phyloP scores from a whole-genome alignment of 2,888 invertebrate species.

The Amiota minor region DNA sequence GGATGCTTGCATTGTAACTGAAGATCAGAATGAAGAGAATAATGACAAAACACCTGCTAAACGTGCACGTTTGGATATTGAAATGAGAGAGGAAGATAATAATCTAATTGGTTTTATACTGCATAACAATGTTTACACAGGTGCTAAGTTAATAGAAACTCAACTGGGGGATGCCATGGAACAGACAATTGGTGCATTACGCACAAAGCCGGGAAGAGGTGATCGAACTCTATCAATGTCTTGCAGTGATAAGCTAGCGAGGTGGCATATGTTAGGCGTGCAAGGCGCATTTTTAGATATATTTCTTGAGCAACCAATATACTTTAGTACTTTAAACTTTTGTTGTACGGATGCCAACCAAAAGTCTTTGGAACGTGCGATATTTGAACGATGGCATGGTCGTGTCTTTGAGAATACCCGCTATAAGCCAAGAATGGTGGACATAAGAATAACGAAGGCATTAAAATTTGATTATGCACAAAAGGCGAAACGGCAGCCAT shows the following conservation, averaged over 20 bases:
- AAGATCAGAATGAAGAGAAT: background rate
- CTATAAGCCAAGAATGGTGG: constrained; percentile 59
- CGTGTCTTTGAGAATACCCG: constrained; percentile 38
- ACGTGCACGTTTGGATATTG: constrained; percentile 40
- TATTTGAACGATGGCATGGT: constrained; percentile 72
- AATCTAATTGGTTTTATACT: constrained; percentile 5
- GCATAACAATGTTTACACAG: constrained; percentile 76
- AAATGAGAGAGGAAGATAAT: constrained; percentile 14
- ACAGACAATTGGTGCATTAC: constrained; percentile 81
- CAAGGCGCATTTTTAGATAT: constrained; percentile 87
- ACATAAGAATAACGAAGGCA: constrained; percentile 49
- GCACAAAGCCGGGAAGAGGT: constrained; percentile 94
- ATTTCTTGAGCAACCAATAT: constrained; percentile 80
- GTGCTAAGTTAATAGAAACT: constrained; percentile 85
- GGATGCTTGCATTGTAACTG: constrained; percentile 87
- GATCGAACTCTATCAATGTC: constrained; percentile 91
- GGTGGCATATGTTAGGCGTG: constrained; percentile 89
- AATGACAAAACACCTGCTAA: constrained; percentile 45
- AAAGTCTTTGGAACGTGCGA: constrained; percentile 76
- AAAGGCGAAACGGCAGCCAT: constrained; percentile 74
- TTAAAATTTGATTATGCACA: constrained; percentile 73
- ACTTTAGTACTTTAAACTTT: constrained; percentile 81
- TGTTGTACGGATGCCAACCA: constrained; percentile 79
- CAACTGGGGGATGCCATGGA: constrained; percentile 76
- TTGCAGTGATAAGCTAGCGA: constrained; percentile 94